A percentile compares a stretch with the other conserved stretches of the same genome.
Conservation (phyloP, 2,797 vertebrate genomes). For the Centropyge bicolor region DNA sequence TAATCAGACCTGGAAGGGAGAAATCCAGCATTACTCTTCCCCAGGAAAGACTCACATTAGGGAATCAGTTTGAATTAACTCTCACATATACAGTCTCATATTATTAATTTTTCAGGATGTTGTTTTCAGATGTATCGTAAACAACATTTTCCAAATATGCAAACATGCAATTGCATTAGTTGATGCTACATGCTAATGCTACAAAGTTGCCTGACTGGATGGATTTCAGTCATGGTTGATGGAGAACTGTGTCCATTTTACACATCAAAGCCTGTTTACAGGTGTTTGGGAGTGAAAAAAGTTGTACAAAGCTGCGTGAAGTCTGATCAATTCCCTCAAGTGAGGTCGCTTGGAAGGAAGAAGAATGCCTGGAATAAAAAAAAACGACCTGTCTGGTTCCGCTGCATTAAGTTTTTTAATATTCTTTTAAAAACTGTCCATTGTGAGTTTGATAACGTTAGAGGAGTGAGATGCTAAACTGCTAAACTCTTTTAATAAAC, state of each 20-base stretch:
- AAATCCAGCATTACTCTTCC: slow-evolving; percentile 23
- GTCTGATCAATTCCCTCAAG: neutral
- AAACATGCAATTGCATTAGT: too few relatives aligned
- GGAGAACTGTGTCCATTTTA: neutral
- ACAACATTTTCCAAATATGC: neutral
- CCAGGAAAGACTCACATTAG: slow-evolving; percentile 10
- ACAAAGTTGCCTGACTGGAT: neutral
- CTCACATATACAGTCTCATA: neutral
- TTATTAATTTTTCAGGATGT: slow-evolving; percentile 8
- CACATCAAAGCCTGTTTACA: too few relatives aligned
- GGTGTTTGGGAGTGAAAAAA: too few relatives aligned
- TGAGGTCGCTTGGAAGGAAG: neutral
- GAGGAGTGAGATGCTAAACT: neutral
- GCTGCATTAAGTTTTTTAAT: neutral
- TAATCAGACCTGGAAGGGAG: slow-evolving; percentile 53
- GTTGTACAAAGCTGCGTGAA: neutral
- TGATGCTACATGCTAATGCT: neutral
- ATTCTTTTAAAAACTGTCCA: too few relatives aligned
- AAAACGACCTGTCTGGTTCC: neutral
- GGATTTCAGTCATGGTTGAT: neutral
- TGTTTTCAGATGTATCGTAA: slow-evolving; percentile 6
- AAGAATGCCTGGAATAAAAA: neutral
- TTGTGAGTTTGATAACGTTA: neutral
- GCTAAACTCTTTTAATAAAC: too few relatives aligned
- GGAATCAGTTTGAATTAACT: slow-evolving; percentile 19